A percentile compares a stretch with the other conserved stretches of the same genome.
Evolutionary conservation across 2,797 vertebrate genomes (phyloP).

Genomic region (Leptatherina wallacei): DNA sequence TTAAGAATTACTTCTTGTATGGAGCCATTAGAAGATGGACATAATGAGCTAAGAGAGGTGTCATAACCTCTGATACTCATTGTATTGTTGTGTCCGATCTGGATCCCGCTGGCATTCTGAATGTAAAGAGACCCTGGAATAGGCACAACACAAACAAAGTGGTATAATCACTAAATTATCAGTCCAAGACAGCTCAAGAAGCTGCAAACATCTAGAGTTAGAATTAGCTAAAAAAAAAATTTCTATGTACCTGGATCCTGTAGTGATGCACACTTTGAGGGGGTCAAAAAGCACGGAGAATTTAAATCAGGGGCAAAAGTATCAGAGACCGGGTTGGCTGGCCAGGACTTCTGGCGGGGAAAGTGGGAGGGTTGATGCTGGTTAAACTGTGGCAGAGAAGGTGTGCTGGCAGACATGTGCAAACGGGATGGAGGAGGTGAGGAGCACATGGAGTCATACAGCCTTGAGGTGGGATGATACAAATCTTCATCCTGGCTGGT

Average conservation of each 20-base stretch:
- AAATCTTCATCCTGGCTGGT: conserved; percentile 34
- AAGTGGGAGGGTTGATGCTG: conserved; percentile 49
- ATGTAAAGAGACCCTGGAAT: conserved; percentile 77
- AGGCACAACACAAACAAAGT: conserved; percentile 40
- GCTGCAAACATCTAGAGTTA: neutral
- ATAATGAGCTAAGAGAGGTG: neutral
- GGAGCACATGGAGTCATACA: conserved; percentile 28
- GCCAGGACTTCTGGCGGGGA: conserved; percentile 73
- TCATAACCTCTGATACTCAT: conserved; percentile 81
- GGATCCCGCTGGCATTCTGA: conserved; percentile 85
- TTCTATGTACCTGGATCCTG: conserved; percentile 67
- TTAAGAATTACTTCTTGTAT: conserved; percentile 74
- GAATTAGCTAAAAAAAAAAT: neutral
- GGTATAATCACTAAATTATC: neutral
- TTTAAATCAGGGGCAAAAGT: conserved; percentile 51
- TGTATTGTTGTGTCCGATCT: conserved; percentile 89
- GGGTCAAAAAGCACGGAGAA: conserved; percentile 19
- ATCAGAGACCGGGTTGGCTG: conserved; percentile 61
- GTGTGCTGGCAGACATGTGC: conserved; percentile 46
- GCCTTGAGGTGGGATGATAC: neutral
- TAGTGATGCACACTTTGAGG: conserved; percentile 27
- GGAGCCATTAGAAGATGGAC: conserved; percentile 9
- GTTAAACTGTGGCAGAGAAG: conserved; percentile 44
- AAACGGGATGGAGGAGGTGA: neutral
- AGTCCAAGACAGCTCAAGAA: neutral